Conservation (phyloP, 2,888 invertebrate species). For the Orthonevra nobilis region DNA sequence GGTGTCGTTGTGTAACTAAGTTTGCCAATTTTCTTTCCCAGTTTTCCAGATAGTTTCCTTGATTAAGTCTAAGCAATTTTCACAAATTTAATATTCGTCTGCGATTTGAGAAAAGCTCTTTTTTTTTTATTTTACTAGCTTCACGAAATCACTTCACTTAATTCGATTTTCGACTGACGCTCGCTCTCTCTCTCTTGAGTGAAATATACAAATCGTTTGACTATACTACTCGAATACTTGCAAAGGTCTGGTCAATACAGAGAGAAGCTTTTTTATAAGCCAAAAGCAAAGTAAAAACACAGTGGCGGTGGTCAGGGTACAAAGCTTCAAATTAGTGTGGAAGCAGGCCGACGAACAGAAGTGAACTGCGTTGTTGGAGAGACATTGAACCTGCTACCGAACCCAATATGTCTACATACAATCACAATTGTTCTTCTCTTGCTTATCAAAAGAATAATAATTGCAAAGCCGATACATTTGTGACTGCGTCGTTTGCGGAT, state of each 20-base stretch:
- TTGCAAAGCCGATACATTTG: constrained; percentile 10
- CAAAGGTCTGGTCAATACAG: no score
- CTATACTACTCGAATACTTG: not conserved
- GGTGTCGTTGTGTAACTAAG: constrained; percentile 43
- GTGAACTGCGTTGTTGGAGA: constrained; percentile 22
- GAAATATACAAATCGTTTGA: not conserved
- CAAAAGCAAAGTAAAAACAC: constrained; percentile 22
- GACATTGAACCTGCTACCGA: constrained; percentile 49
- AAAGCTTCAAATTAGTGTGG: constrained; percentile 13
- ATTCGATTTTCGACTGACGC: not conserved
- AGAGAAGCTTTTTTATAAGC: constrained; percentile 19
- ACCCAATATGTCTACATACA: not conserved
- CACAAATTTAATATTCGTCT: constrained; percentile 48
- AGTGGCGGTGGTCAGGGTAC: constrained; percentile 52
- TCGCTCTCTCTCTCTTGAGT: constrained; percentile 31
- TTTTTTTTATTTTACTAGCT: not conserved
- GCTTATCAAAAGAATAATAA: constrained; percentile 36
- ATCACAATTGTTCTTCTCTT: not conserved
- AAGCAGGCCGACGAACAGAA: constrained; percentile 15
- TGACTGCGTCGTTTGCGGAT: constrained; percentile 1
- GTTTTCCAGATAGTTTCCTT: not conserved
- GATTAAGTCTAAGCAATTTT: constrained; percentile 22
- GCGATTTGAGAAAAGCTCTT: constrained; percentile 42
- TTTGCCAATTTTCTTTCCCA: constrained; percentile 35
- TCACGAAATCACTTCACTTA: not conserved